These are phyloP conservation scores for Microctenopoma lineatum DNA, from an alignment of 2,797 vertebrate species.

Conservation along the genomic window DNA sequence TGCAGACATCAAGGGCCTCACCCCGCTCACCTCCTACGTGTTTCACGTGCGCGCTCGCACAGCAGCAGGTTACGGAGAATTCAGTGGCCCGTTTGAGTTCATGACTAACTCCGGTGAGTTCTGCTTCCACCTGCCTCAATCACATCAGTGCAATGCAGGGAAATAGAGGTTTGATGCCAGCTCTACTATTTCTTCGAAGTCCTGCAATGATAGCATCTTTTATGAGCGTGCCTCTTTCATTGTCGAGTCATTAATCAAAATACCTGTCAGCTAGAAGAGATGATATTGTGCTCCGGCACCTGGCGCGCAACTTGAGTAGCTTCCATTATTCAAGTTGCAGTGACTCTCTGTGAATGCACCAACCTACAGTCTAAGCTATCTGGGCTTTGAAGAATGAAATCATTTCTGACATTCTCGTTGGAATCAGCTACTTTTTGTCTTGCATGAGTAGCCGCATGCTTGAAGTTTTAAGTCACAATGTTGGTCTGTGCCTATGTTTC, in stretches of 20 bases:
- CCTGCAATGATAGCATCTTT: conserved; percentile 49
- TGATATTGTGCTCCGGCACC: conserved; percentile 39
- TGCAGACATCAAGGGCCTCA: conserved; percentile 94
- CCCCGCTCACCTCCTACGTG: conserved; percentile 94
- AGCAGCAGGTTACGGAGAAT: conserved; percentile 95
- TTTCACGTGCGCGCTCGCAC: conserved; percentile 97
- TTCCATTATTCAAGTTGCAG: conserved; percentile 43
- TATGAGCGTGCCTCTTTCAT: conserved; percentile 48
- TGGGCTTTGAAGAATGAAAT: conserved; percentile 28
- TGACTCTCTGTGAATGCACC: conserved; percentile 36
- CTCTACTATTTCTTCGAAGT: conserved; percentile 13
- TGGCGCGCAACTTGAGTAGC: conserved; percentile 48
- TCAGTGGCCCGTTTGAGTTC: conserved; percentile 95
- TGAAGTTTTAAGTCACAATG: conserved; percentile 5
- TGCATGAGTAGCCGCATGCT: background rate
- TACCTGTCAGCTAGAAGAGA: conserved; percentile 45
- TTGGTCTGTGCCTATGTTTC: conserved; percentile 3
- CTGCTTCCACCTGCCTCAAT: background rate
- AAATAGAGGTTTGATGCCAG: conserved; percentile 1
- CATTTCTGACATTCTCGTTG: conserved; percentile 9
- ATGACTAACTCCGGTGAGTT: conserved; percentile 95
- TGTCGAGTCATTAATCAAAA: conserved; percentile 55
- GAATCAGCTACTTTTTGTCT: conserved; percentile 8
- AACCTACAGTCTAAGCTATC: conserved; percentile 25
- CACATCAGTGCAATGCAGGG: conserved; percentile 12